phyloP scores from a whole-genome alignment of 2,888 invertebrate species.

The Bombyx huttoni region DNA sequence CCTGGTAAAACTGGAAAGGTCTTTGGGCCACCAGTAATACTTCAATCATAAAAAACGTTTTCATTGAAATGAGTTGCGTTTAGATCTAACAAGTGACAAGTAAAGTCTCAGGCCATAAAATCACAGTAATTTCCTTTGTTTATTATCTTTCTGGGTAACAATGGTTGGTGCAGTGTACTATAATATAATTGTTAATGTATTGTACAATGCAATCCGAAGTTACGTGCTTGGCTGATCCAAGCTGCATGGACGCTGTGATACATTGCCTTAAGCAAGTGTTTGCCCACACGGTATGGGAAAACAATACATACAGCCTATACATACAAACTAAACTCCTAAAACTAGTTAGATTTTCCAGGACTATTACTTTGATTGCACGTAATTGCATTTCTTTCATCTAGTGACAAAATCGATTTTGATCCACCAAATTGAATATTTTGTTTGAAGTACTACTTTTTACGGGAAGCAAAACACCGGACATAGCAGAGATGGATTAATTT shows the following conservation, averaged over 20 bases:
- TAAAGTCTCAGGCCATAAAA: not conserved
- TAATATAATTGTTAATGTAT: constrained; percentile 5
- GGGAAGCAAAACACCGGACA: no score
- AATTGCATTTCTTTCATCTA: no score
- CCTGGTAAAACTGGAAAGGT: no score
- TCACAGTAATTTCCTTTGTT: not conserved
- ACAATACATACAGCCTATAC: not conserved
- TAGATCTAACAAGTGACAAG: not conserved
- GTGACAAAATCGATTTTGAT: no score
- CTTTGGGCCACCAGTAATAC: no score
- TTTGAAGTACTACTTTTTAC: no score
- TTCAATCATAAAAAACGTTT: no score
- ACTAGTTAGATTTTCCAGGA: not conserved
- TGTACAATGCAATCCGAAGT: constrained; percentile 7
- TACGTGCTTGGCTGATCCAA: not conserved
- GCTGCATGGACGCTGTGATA: not conserved
- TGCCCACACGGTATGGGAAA: not conserved
- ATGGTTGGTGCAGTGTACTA: not conserved
- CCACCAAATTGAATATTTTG: no score
- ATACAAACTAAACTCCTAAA: not conserved
- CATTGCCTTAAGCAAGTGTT: not conserved
- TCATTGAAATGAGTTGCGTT: not conserved
- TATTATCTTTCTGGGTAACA: not conserved
- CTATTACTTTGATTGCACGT: no score
- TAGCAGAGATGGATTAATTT: no score